A percentile compares a stretch with the other conserved stretches of the same genome.
Evolutionary conservation across 23 tunicate genomes (phyloP).

Genomic region (Styela plicata): DNA sequence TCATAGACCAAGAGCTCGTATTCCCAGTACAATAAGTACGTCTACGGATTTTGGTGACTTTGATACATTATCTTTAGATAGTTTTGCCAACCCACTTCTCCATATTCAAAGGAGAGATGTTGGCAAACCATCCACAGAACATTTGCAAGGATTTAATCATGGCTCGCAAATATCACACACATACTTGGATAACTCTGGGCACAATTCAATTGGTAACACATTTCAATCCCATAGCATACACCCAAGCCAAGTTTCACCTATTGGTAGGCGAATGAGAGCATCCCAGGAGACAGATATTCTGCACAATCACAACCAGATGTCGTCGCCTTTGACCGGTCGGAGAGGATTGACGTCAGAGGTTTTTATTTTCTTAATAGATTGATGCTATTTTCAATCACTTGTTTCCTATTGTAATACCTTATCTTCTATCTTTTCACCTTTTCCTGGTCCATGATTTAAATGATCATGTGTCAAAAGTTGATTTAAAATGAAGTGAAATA

Average conservation of each 20-base stretch:
- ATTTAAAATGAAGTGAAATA: no score
- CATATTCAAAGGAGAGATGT: background rate
- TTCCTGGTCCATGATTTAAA: no score
- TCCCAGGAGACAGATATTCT: background rate
- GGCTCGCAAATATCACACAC: background rate
- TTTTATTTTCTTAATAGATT: background rate
- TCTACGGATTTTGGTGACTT: background rate
- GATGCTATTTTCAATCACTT: no score
- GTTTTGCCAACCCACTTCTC: background rate
- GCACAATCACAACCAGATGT: background rate
- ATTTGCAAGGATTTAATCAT: background rate
- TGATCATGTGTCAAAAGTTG: no score
- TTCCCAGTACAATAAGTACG: background rate
- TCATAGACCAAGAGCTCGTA: background rate
- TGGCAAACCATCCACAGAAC: background rate
- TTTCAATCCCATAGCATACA: background rate
- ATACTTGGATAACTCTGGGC: background rate
- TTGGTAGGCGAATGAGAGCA: background rate
- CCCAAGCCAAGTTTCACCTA: background rate
- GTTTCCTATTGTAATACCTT: no score
- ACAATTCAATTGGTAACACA: background rate
- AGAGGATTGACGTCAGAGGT: background rate
- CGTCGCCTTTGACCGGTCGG: background rate
- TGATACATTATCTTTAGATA: background rate
- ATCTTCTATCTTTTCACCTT: no score